Percentiles rank a stretch among this genome's conserved stretches.
Evolutionary conservation across 2,113 vertebrate genomes (phyloP).

Genomic region (Myotis lucifugus): DNA sequence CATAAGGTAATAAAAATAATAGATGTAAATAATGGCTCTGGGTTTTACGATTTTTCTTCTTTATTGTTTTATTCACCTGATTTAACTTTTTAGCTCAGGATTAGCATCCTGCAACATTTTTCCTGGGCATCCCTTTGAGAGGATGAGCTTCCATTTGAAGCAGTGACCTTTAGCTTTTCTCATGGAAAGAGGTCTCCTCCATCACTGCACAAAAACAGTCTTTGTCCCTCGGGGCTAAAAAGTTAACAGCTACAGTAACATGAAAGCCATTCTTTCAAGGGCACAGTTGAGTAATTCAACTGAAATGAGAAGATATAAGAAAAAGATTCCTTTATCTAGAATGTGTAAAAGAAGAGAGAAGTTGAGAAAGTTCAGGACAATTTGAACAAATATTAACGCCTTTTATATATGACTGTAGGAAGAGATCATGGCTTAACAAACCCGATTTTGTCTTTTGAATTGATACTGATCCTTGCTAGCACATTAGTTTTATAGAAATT

Average conservation of each 20-base stretch:
- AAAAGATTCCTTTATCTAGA: constrained; percentile 2
- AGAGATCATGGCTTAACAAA: neutral
- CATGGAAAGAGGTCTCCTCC: neutral
- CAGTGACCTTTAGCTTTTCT: neutral
- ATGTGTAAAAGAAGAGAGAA: neutral
- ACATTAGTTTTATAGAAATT: neutral
- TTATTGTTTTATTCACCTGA: neutral
- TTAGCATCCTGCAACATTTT: constrained; percentile 26
- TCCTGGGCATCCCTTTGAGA: constrained; percentile 13
- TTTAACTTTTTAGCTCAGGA: constrained; percentile 1
- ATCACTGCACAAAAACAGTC: neutral
- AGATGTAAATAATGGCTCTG: constrained; percentile 14
- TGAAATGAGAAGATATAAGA: constrained; percentile 4
- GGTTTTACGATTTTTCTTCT: constrained; percentile 14
- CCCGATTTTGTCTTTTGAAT: constrained; percentile 18
- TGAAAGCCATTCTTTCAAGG: neutral
- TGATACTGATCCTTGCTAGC: neutral
- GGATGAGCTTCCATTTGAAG: neutral
- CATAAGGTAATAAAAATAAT: neutral
- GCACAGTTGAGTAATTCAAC: constrained; percentile 26
- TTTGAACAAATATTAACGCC: neutral
- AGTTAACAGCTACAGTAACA: neutral
- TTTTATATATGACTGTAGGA: neutral
- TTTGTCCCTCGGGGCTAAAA: constrained; percentile 1
- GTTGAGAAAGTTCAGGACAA: neutral